These are phyloP conservation scores for Tolmerus cingulatus DNA, from an alignment of 2,888 invertebrate genomes.

Conservation along the genomic window DNA sequence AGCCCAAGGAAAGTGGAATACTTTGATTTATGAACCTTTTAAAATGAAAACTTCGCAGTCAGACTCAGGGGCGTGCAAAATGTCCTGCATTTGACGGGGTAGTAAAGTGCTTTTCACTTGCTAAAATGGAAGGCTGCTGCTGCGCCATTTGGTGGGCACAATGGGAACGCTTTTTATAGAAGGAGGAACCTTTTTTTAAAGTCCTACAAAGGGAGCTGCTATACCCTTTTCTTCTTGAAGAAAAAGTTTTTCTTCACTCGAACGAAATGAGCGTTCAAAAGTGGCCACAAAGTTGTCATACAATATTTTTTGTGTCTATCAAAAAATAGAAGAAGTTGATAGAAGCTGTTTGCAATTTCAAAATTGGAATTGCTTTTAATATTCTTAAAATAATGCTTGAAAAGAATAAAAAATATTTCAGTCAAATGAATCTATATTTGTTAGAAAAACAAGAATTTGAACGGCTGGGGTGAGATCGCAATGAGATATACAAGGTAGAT, in stretches of 20 bases:
- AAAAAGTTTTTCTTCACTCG: not conserved
- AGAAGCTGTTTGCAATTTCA: no score
- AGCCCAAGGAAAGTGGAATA: constrained; percentile 16
- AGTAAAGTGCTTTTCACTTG: constrained; percentile 35
- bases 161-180: not conserved
- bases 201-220: not conserved
- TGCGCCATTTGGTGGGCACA: constrained; percentile 11
- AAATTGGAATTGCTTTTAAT: no score
- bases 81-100: constrained; percentile 38
- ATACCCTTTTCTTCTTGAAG: not conserved
- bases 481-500: no score
- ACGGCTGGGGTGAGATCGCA: no score
- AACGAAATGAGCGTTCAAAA: not conserved
- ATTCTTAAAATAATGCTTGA: no score
- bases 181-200: not conserved
- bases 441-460: no score
- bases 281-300: not conserved
- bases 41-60: constrained; percentile 36
- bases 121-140: constrained; percentile 15
- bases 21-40: constrained; percentile 41
- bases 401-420: no score
- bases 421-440: no score
- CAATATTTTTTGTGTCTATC: no score
- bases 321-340: no score
- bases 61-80: constrained; percentile 29